Evolutionary conservation across 2,797 vertebrate genomes (phyloP).

Genomic region (Myripristis jacobus): DNA sequence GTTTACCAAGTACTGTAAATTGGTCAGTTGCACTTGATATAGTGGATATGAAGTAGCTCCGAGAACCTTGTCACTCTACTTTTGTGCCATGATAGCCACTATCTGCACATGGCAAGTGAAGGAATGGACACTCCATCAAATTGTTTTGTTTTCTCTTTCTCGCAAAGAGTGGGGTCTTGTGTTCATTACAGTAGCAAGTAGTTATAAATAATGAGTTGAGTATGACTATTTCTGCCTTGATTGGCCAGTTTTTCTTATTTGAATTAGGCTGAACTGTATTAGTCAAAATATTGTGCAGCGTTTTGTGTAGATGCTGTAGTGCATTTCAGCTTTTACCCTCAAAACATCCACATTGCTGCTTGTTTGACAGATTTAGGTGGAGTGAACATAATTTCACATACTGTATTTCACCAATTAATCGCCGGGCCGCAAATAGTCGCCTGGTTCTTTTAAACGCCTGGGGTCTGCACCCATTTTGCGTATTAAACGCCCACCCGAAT

Average conservation of each 20-base stretch:
- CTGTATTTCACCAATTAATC: too few relatives aligned
- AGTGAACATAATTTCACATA: background rate
- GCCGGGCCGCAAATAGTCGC: too few relatives aligned
- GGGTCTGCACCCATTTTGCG: too few relatives aligned
- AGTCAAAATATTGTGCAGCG: slow-evolving; percentile 1
- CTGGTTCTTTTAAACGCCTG: too few relatives aligned
- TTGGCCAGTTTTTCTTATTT: slow-evolving; percentile 1
- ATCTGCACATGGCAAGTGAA: slow-evolving; percentile 2
- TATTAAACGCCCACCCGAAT: too few relatives aligned
- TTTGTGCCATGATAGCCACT: slow-evolving; percentile 6
- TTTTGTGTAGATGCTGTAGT: slow-evolving; percentile 5
- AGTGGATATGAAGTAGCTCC: slow-evolving; percentile 2
- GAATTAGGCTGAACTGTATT: slow-evolving; percentile 8
- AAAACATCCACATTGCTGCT: background rate
- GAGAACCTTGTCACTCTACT: background rate
- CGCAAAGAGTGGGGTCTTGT: background rate
- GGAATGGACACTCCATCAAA: background rate
- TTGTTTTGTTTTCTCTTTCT: background rate
- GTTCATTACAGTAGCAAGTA: slow-evolving; percentile 4
- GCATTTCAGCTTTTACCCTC: slow-evolving; percentile 7
- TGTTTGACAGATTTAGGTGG: slow-evolving; percentile 10
- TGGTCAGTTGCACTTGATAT: background rate
- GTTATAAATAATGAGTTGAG: background rate
- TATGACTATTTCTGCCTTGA: slow-evolving; percentile 2
- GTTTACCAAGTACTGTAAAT: background rate